Base-by-base conservation (phyloP, 2,888 invertebrate genomes). In the Phytoseiulus persimilis region DNA sequence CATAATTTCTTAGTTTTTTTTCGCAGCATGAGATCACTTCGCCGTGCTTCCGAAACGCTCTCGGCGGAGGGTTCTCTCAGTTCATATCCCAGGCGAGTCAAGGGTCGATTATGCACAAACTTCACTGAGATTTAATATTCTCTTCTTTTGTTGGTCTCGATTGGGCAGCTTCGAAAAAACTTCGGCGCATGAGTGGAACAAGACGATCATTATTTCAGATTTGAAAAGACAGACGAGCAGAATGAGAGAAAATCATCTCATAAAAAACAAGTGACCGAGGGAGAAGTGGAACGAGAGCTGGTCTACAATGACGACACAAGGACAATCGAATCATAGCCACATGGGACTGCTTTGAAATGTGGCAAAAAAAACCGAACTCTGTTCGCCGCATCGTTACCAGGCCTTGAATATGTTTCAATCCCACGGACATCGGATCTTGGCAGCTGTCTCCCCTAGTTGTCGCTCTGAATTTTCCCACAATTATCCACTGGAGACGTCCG, bases 311-410 rank as follows among this genome's bases (percentile, higher is more conserved):
- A 65, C 65, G 65, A 65, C 65, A 65, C 65, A 65, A 65, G 65
- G 65, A 65, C 65, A 65, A 65, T 65, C 65, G 65, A 28, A 65
- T 65, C 65, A 65, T 23, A 65, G 65, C 14, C 65, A 65, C 11
- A 65, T 65, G 65, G n/a, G 65, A 65, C 65, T 65, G 65, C 18
- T 65, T 65, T 89, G 83, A 65, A 31, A 89, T 32, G 39, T 90
- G 33, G 28, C 84, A 83, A 83, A 90, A 90, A 90, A 83, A 94
- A 84, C 83, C 31, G 65, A 65, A 65, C 5, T 65, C 65, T 65
- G 65, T 65, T 65, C 65, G 65, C 65, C 46, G 46, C 46, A 46
- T 46, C 46, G 46, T 46, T 46, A 11, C 9, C 46, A 65, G 65
- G 28, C 65, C 65, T 65, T 65, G 65, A 65, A 65, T 65, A 6